Conservation (phyloP, 2,113 vertebrate species). For the Rhegmatorhina hoffmannsi region DNA sequence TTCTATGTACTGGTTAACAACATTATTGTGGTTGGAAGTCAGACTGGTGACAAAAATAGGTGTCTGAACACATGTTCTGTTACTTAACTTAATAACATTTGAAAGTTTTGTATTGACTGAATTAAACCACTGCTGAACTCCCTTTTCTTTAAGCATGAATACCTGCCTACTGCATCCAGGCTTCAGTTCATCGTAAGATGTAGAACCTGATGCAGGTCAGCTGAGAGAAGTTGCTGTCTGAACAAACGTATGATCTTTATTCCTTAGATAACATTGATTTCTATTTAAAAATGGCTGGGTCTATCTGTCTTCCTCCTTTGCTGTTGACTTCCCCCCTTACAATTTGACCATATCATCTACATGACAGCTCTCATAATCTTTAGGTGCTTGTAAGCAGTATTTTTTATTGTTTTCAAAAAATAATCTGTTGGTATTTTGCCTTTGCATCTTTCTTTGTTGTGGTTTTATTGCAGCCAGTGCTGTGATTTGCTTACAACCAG, state of each 20-base stretch:
- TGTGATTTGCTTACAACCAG: slow-evolving; percentile 3
- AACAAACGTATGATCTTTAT: not conserved
- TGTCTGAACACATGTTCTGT: not conserved
- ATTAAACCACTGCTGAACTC: not conserved
- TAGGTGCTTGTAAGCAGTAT: not conserved
- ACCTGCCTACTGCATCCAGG: not conserved
- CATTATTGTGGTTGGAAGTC: not conserved
- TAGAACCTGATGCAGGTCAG: not conserved
- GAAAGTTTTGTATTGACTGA: not conserved
- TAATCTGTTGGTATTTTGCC: not conserved
- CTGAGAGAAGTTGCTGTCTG: not conserved
- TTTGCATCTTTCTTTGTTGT: slow-evolving; percentile 22
- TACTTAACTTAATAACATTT: not conserved
- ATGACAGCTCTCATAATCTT: not conserved
- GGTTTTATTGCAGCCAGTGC: not conserved
- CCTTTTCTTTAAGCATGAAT: not conserved
- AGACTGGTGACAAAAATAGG: not conserved
- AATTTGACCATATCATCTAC: not conserved
- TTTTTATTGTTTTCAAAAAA: not conserved
- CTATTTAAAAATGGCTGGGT: not conserved
- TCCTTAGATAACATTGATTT: not conserved
- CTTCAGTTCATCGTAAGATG: fast-evolving
- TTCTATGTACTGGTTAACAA: not conserved
- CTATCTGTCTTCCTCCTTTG: not conserved
- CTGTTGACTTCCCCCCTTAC: not conserved